Evolutionary conservation across 2,113 vertebrate species (phyloP), one percentile per base, ranked within the genome.

Genomic region (Paedocypris sp.): DNA sequence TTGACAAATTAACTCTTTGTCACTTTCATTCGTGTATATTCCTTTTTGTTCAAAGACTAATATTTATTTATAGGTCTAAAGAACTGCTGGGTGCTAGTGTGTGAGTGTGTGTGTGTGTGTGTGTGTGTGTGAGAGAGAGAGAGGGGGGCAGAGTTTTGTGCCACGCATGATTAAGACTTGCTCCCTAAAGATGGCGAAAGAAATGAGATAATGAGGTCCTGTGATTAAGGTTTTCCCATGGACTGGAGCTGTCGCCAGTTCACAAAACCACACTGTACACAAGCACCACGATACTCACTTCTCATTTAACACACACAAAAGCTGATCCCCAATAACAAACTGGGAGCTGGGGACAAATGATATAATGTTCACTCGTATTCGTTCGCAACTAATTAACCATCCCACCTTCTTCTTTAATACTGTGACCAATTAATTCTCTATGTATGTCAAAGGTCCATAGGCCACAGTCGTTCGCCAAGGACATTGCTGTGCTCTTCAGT

Each of bases 361-460:
- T 88, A 86, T 88, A 89, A 89, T 82, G 83, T 89, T 87, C 83
- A 82, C 73, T 82, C 86, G 82, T 83, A 85, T 89, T 91, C 88
- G 84, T 85, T 89, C 82, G 74, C 77, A 77, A 87, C 91, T 93
- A 94, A 96, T 96, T 98, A 94, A 92, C 92, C 92, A 92, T 91
- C 85, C 85, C 82, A 79, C 82, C 71, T 80, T 79, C 75, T 79
- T 81, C 74, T 43, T 81, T 82, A 84, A 84, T 87, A 86, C 83
- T 88, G 87, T 85, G 81, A 85, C 82, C 90, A 92, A 94, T 97
- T 94, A 90, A 89, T 90, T 76, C 52, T 69, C 83, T 68, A 77
- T 88, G 83, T 80, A 80, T 88, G 88, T 89, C 86, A 90, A 83
- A 90, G 87, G 87, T 89, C 86, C 75, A 72, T 71, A 79, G 82